Evolutionary conservation across 2,888 invertebrate species (phyloP), one percentile per base, ranked within the genome.

Genomic region (Sesia apiformis): DNA sequence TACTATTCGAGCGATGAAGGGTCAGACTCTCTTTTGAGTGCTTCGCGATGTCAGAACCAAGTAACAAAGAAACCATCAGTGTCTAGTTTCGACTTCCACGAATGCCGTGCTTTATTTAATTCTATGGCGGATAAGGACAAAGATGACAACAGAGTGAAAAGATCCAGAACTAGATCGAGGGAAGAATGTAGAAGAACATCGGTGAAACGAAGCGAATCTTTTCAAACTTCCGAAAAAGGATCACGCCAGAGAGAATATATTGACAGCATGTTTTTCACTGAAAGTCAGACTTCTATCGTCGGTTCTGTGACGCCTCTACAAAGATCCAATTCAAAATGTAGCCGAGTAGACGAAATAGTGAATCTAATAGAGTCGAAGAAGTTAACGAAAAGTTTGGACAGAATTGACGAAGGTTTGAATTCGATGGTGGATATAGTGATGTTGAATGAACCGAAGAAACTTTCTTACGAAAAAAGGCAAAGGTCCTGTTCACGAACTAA

Each of bases 351-450:
- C 60, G 88, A 90, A 77, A 88, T 89, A 52, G 84, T 89, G 0
- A 92, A 84, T 51, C 82, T 92, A 40, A 84, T 92, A 52, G 91
- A 92, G 70, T 91, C 92, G 3, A 90, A 91, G 54, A 90, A 92
- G 53, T 74, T 93, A 50, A 93, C 95, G 0, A 96, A 95, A 78
- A 96, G 95, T 62, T 78, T 96, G 52, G 95, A 96, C 62, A 90
- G 95, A 56, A 93, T 96, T 49, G 95, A 95, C 69, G 92, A 92
- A 72, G 93, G 94, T 23, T 74, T 95, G 39, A 92, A 94, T 66
- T 91, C 94, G 0, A 92, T 94, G 91, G 92, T 94, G 0, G 93
- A 93, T 66, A 93, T 94, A 43, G 92, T 94, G 0, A 89, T 94
- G 59, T 90, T 92, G n/a, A 81, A 90, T 4, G 90, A 92, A 56